Evolutionary conservation across 2,888 invertebrate genomes (phyloP).

Genomic region (Ormyrus thymus): DNA sequence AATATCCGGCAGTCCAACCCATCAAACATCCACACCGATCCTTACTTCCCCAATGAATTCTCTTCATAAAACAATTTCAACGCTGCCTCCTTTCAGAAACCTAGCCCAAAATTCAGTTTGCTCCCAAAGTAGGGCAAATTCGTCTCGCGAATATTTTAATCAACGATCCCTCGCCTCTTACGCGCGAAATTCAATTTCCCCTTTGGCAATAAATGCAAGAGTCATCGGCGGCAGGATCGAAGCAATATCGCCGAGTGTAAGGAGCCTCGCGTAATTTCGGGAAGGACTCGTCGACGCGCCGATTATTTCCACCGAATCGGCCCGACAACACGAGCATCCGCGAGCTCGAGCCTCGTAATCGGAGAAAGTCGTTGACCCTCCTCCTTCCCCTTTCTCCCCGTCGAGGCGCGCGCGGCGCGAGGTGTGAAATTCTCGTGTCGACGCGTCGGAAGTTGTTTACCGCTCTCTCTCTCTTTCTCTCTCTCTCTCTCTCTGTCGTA

Average conservation of each 20-base stretch:
- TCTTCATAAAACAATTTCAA: too few species aligned
- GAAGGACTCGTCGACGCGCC: slow-evolving; percentile 40
- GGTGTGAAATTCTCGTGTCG: slow-evolving; percentile 55
- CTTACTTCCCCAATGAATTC: too few species aligned
- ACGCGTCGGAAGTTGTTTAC: slow-evolving; percentile 49
- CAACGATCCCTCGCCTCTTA: too few species aligned
- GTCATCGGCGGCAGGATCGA: neutral
- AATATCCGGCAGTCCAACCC: too few species aligned
- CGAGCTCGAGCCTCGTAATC: slow-evolving; percentile 63
- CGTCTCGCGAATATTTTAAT: too few species aligned
- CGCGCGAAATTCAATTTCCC: too few species aligned
- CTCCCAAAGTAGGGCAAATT: too few species aligned
- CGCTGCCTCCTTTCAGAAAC: too few species aligned
- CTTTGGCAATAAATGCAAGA: neutral
- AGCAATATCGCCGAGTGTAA: slow-evolving; percentile 12
- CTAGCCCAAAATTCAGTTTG: too few species aligned
- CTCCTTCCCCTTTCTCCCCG: slow-evolving; percentile 49
- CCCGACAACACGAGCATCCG: neutral
- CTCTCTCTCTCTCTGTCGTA: slow-evolving; percentile 37
- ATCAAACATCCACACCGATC: too few species aligned
- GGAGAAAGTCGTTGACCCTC: slow-evolving; percentile 71
- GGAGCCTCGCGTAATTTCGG: slow-evolving; percentile 31
- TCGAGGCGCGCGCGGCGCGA: neutral
- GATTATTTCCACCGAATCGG: slow-evolving; percentile 36
- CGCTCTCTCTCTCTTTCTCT: too few species aligned